phyloP scores from a whole-genome alignment of 2,888 invertebrate genomes.

The Acanthoscelides obtectus region DNA sequence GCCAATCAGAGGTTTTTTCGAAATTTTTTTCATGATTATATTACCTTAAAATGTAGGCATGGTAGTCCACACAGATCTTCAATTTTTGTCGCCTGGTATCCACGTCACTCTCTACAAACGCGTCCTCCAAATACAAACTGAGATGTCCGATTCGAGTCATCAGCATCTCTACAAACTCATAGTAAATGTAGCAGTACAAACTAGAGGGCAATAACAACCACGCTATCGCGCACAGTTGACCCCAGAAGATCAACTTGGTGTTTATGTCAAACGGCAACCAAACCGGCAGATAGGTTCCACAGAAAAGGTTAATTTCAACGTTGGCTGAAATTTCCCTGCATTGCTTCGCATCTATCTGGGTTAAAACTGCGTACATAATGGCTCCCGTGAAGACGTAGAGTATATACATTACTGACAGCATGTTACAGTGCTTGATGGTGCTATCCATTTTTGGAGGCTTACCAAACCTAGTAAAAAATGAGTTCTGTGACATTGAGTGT shows the following conservation, averaged over 20 bases:
- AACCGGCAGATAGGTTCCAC: constrained; percentile 2
- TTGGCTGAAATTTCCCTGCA: background rate
- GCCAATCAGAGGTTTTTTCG: no score
- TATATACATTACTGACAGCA: background rate
- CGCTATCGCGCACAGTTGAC: background rate
- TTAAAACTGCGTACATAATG: background rate
- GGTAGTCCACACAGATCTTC: background rate
- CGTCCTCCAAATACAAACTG: background rate
- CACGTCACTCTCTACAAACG: background rate
- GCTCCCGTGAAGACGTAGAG: background rate
- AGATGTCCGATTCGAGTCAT: constrained; percentile 4
- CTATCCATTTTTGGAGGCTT: constrained; percentile 3
- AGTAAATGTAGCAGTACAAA: background rate
- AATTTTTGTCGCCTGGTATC: background rate
- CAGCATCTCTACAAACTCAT: background rate
- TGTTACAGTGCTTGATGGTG: background rate
- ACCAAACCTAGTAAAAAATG: constrained; percentile 1
- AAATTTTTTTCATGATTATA: no score
- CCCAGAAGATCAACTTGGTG: background rate
- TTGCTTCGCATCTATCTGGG: background rate
- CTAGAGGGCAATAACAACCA: background rate
- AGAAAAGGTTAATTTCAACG: background rate
- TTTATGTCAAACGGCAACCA: constrained; percentile 6
- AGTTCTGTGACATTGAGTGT: no score
- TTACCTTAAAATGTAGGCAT: background rate